Percentiles rank a stretch among this genome's conserved stretches.
Conservation (phyloP, 2,888 invertebrate genomes). For the Athetis lepigone region DNA sequence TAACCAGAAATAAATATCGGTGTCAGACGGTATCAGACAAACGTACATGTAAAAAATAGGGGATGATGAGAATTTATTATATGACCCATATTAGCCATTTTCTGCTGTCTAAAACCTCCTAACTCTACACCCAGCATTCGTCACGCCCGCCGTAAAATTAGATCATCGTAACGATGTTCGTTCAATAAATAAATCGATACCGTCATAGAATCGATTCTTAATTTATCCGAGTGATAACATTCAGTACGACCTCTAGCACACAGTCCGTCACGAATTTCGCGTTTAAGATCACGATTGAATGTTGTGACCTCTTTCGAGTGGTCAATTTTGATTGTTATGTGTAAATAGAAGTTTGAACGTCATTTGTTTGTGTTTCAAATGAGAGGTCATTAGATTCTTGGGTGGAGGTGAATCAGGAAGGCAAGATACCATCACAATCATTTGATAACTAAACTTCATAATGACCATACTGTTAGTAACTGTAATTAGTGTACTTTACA, state of each 20-base stretch:
- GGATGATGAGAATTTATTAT: too few species aligned
- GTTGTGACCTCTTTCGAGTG: slow-evolving; percentile 62
- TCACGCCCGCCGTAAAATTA: slow-evolving; percentile 78
- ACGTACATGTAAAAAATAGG: too few species aligned
- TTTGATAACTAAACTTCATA: background rate
- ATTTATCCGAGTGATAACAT: slow-evolving; percentile 78
- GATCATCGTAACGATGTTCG: slow-evolving; percentile 77
- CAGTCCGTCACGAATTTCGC: slow-evolving; percentile 72
- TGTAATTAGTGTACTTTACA: too few species aligned
- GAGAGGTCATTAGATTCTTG: slow-evolving; percentile 15
- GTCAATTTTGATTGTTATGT: slow-evolving; percentile 58
- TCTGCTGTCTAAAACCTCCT: slow-evolving; percentile 31
- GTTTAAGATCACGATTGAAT: slow-evolving; percentile 67
- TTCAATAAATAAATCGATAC: slow-evolving; percentile 76
- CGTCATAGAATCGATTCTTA: slow-evolving; percentile 75
- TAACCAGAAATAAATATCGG: too few species aligned
- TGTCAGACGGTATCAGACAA: too few species aligned
- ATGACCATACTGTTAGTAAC: too few species aligned
- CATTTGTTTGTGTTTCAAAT: slow-evolving; percentile 49
- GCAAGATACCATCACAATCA: slow-evolving; percentile 19
- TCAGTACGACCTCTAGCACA: slow-evolving; percentile 70
- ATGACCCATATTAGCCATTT: background rate
- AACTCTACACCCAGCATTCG: slow-evolving; percentile 51
- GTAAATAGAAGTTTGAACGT: slow-evolving; percentile 41
- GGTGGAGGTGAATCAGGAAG: background rate